These are phyloP conservation scores for Trichonephila inaurata DNA, from an alignment of 1,140 invertebrate genomes.

Conservation along the genomic window DNA sequence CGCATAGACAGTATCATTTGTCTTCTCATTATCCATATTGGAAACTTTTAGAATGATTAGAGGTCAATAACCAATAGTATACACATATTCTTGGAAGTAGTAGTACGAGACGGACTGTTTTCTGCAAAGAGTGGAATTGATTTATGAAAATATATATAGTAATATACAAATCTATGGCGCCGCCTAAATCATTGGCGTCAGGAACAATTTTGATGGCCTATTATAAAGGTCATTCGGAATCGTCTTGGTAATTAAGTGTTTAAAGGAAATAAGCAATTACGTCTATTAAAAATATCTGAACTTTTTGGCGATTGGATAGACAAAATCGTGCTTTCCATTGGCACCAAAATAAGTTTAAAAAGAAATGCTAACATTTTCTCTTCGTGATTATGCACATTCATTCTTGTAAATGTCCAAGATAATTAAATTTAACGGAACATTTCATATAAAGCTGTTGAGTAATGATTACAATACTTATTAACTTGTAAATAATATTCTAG, in stretches of 20 bases:
- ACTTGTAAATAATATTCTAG: too few relatives aligned
- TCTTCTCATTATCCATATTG: slow-evolving; percentile 6
- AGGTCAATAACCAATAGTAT: slow-evolving; percentile 25
- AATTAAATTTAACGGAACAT: too few relatives aligned
- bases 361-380: too few relatives aligned
- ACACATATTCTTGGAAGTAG: background rate
- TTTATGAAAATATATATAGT: background rate
- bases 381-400: too few relatives aligned
- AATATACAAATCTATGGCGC: background rate
- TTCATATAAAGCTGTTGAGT: too few relatives aligned
- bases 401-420: too few relatives aligned
- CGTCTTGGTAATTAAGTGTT: background rate
- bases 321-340: too few relatives aligned
- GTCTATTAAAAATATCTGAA: too few relatives aligned
- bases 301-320: too few relatives aligned
- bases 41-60: background rate
- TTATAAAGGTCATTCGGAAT: background rate
- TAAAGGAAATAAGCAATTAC: background rate
- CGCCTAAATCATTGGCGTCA: background rate
- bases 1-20: background rate
- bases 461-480: too few relatives aligned
- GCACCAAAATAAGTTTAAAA: too few relatives aligned
- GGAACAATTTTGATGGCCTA: background rate
- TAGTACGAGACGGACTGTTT: background rate
- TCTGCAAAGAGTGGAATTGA: background rate